Evolutionary conservation across 35 echinoderm and acorn worm species (phyloP), one percentile per base, ranked within the genome.

Genomic region (Eucidaris tribuloides): DNA sequence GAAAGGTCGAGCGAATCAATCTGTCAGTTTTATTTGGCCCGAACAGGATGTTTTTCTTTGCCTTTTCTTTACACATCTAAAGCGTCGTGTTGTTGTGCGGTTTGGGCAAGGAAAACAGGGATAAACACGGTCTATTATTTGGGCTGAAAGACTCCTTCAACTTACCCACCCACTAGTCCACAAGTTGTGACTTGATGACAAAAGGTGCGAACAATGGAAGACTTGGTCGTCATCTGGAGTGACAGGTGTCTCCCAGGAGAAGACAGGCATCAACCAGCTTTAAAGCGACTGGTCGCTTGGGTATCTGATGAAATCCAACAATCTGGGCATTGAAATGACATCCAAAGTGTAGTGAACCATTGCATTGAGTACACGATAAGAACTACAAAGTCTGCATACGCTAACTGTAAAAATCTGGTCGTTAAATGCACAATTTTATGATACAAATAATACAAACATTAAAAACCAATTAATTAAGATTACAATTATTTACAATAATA

Each of bases 31-130:
- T 44, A 44, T 19, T 74, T 44, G 35, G 18, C 41, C 61, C 68
- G 28, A 74, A 74, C 68, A 74, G 68, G 68, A 74, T 74, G 68
- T 74, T 74, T 74, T 74, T 24, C 41, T 74, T 74, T 74, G 68
- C 68, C 68, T 44, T 40, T 74, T 74, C 68, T 74, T 24, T 74
- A 74, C 68, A 74, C 29, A 19, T 74, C 22, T 74, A 74, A 44
- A 74, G 68, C 44, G 68, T 74, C 68, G 68, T 22, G 22, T 19
- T 7, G 68, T 44, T 74, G 68, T 74, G 68, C 11, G 40, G 38
- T 74, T 74, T n/a, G 7, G n/a, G 35, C 68, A 44, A 5, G 22
- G 68, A 74, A 36, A 74, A 44, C 22, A 42, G 68, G 68, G 68
- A 74, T 74, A 74, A 74, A 74, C 68, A 74, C 35, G 36, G 9